Conservation (phyloP, 2,113 vertebrate species). For the Aegithalos caudatus region DNA sequence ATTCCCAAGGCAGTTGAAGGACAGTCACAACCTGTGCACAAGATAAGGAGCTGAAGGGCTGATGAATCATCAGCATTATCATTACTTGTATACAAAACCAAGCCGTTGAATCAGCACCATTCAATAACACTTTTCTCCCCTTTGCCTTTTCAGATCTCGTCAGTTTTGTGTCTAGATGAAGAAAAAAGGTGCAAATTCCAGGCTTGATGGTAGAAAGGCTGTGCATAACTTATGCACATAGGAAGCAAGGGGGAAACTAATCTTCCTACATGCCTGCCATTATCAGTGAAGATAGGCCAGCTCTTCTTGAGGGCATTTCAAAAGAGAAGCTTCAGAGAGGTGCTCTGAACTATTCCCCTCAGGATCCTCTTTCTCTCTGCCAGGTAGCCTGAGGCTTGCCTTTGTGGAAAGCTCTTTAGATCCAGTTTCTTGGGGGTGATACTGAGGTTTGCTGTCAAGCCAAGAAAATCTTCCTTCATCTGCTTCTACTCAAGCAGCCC, state of each 20-base stretch:
- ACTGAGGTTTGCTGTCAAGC: slow-evolving; percentile 22
- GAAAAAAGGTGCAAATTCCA: not conserved
- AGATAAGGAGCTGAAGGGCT: not conserved
- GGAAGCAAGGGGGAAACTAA: not conserved
- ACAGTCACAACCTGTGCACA: not conserved
- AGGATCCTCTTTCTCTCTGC: slow-evolving; percentile 31
- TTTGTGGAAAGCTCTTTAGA: slow-evolving; percentile 49
- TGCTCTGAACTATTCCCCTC: not conserved
- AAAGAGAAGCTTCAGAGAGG: slow-evolving; percentile 5
- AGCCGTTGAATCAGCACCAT: not conserved
- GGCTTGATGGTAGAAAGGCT: not conserved
- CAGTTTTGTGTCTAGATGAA: not conserved
- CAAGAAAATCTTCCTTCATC: slow-evolving; percentile 40
- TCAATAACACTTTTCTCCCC: not conserved
- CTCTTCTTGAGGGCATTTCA: slow-evolving; percentile 12
- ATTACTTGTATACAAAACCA: not conserved
- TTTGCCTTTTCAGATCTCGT: not conserved
- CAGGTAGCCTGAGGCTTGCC: slow-evolving; percentile 37
- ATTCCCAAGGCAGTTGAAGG: not conserved
- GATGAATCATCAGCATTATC: not conserved
- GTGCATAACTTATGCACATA: not conserved
- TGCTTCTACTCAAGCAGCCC: slow-evolving; percentile 17
- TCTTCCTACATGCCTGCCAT: not conserved
- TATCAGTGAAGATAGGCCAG: slow-evolving; percentile 7
- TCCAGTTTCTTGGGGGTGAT: slow-evolving; percentile 14